Evolutionary conservation across 2,113 vertebrate genomes (phyloP), one percentile per base, ranked within the genome.

Genomic region (Larimichthys polyactis): DNA sequence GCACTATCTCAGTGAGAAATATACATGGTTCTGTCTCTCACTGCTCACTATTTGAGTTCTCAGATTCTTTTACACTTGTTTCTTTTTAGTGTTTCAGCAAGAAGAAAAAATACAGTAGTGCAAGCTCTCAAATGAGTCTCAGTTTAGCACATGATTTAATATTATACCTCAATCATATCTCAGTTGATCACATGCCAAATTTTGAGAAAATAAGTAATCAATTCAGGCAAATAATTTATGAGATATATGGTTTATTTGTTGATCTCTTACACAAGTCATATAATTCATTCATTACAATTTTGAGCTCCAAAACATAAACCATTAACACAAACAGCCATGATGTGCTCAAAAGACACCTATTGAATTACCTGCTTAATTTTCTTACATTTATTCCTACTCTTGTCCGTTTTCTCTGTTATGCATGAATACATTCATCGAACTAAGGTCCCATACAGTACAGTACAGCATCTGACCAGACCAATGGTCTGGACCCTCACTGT

Each of bases 31-130:
- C 40, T 46, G 64, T 66, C 43, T 48, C 43, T 44, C n/a, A 65
- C 63, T 14, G 63, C 63, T 46, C 63, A 65, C 40, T n/a, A 65
- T 65, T 65, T 65, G 40, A n/a, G n/a, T 65, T 65, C 36, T 40
- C 36, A 40, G 8, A 40, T 40, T 40, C 36, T 40, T 7, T 40
- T 40, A 40, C 7, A 40, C 6, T 52, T 20, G 17, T 54, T 44
- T 22, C 40, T 44, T 65, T 65, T 65, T 29, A 59, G 17, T 8
- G 6, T 27, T 14, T 66, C 64, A 66, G 43, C 57, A 17, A 48
- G 16, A 66, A 66, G n/a, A 27, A 46, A 66, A 66, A 66, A 16
- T 3, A 24, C 20, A 66, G n/a, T 15, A 48, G n/a, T 24, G 63
- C 63, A 66, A 66, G 43, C 14, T 58, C 57, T 29, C 57, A 59